Conservation (phyloP, 2,797 vertebrate species). For the Anisognathus igniventris region DNA sequence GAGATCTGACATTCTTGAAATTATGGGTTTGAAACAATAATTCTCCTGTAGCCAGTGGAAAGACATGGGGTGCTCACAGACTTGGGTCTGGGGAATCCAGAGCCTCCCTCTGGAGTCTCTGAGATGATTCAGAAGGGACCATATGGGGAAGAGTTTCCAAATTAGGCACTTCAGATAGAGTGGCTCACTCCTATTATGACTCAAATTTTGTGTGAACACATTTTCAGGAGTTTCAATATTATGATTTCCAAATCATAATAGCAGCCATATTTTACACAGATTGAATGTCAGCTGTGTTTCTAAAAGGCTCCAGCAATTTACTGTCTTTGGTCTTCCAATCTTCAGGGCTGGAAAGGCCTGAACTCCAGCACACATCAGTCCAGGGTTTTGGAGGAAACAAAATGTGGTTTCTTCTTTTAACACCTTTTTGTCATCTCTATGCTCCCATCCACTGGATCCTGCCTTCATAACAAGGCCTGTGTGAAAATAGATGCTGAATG, state of each 20-base stretch:
- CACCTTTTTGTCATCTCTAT: background rate
- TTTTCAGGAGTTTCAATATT: constrained; percentile 19
- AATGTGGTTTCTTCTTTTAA: background rate
- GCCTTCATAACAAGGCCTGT: background rate
- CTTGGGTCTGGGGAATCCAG: background rate
- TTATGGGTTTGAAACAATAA: background rate
- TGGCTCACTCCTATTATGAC: background rate
- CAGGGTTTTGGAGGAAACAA: background rate
- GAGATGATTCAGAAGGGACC: background rate
- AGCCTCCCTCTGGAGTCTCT: background rate
- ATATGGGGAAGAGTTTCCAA: background rate
- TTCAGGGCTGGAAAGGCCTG: background rate
- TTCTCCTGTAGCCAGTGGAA: background rate
- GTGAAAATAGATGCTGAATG: background rate
- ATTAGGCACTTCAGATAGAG: background rate
- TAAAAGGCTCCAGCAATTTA: background rate
- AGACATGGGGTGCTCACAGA: background rate
- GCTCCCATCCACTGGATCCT: background rate
- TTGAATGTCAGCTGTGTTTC: background rate
- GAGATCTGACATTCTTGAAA: background rate
- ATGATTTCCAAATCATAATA: background rate
- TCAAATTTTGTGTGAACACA: background rate
- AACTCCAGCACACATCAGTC: background rate
- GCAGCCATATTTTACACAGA: background rate
- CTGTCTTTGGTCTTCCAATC: background rate